These are phyloP conservation scores for Autographa pulchrina DNA, from an alignment of 2,888 invertebrate genomes.

Conservation along the genomic window DNA sequence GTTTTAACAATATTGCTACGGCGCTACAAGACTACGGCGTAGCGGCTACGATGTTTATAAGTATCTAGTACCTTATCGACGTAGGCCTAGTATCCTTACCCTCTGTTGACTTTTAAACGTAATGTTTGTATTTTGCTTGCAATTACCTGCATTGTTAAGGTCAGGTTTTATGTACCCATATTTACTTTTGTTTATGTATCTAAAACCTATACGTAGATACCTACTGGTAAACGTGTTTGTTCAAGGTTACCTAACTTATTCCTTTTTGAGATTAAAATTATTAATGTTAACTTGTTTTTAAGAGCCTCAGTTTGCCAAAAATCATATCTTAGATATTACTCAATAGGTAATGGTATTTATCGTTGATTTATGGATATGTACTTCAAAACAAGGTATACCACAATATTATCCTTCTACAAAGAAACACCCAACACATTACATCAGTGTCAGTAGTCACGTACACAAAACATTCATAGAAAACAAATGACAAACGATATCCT, in stretches of 20 bases:
- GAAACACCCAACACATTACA: neutral
- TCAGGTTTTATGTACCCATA: neutral
- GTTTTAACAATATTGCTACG: conserved; percentile 26
- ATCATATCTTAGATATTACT: no score
- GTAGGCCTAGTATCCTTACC: neutral
- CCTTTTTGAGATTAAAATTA: no score
- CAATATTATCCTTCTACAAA: no score
- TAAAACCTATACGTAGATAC: no score
- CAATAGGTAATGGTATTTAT: no score
- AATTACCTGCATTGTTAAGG: conserved; percentile 22
- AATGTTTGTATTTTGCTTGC: conserved; percentile 16
- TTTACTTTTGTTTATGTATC: no score
- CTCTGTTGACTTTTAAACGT: conserved; percentile 19
- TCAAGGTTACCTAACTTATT: no score
- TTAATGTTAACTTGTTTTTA: no score
- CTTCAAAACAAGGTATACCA: no score
- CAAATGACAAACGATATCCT: neutral
- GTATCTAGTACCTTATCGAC: conserved; percentile 5
- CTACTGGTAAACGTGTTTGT: no score
- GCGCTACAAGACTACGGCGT: conserved; percentile 56
- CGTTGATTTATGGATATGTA: no score
- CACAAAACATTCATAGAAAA: neutral
- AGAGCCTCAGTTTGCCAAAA: no score
- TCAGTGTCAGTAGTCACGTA: neutral
- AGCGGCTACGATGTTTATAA: conserved; percentile 35